Base-by-base conservation (phyloP, 2,797 vertebrate genomes). In the Toxotes lorentzi region DNA sequence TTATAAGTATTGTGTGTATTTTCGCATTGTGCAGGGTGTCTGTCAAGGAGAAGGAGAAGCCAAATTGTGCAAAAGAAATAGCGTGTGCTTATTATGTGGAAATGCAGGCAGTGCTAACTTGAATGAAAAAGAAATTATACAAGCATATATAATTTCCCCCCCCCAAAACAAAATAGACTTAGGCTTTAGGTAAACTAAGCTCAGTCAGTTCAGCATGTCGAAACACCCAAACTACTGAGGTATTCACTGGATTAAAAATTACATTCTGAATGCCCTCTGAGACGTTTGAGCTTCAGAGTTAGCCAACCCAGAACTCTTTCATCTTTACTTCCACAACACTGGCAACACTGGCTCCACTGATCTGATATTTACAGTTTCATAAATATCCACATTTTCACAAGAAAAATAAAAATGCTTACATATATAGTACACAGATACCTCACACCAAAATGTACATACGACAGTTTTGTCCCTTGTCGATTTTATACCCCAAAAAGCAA, bases 381-480 rank as follows among this genome's bases (percentile, higher is more conserved):
- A 94, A 94, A 94, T 95, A 94, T 92, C 89, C 89, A 93, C 87
- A 92, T 90, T 93, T 91, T 90, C 93, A 94, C 92, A 85, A 94
- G 83, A 95, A 93, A 95, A 95, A 95, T 93, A 95, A 94, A 94
- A 82, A 92, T 92, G 91, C 92, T 88, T 90, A 95, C 90, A 88
- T 91, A 89, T 92, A 93, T 93, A 89, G 84, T 93, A 92, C 92
- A 95, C 91, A 79, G 88, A 94, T 85, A 94, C 90, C 86, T 91
- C 90, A 95, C 93, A 92, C 86, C 90, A 88, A 93, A 92, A 94
- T 91, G 87, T 93, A 92, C 89, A 93, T 78, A 93, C 76, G 84
- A 78, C 71, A 81, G 75, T 87, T 86, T 86, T 87, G 60, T 76
- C 82, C 73, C 61, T 78, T 60, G 51, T 82, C 12, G 23, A 32